Conservation (phyloP, 2,888 invertebrate species). For the Ichneumoninae sp. region DNA sequence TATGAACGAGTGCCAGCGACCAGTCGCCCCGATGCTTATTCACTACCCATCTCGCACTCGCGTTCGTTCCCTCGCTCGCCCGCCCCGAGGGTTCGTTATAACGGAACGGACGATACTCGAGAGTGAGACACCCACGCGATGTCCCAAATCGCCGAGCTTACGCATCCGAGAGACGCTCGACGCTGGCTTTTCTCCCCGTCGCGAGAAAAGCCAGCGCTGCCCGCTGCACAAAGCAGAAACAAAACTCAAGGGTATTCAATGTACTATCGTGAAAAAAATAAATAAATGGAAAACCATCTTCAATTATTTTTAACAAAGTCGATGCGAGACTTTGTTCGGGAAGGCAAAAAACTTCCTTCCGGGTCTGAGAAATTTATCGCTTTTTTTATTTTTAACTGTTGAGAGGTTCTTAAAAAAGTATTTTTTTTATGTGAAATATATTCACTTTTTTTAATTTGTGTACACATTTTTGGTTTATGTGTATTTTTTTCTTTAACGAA, state of each 20-base stretch:
- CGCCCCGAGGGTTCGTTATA: conserved; percentile 45
- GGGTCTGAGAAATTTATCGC: too few species aligned
- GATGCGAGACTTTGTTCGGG: too few species aligned
- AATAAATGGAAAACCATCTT: too few species aligned
- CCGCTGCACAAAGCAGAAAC: not conserved
- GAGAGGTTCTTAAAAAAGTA: too few species aligned
- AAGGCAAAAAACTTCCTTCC: too few species aligned
- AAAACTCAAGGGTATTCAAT: not conserved
- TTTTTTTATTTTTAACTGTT: too few species aligned
- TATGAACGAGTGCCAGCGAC: conserved; percentile 32
- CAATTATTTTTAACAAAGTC: too few species aligned
- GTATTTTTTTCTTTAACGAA: too few species aligned
- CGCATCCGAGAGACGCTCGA: conserved; percentile 45
- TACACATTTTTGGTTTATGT: too few species aligned
- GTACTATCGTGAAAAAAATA: too few species aligned
- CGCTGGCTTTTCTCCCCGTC: conserved; percentile 35
- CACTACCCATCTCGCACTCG: conserved; percentile 14
- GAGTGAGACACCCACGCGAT: conserved; percentile 63
- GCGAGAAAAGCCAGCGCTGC: conserved; percentile 21
- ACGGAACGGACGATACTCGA: conserved; percentile 53
- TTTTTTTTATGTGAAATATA: too few species aligned
- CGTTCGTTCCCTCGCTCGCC: conserved; percentile 22
- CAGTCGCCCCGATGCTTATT: conserved; percentile 32
- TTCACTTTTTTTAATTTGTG: too few species aligned
- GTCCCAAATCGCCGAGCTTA: conserved; percentile 68